Base-by-base conservation (phyloP, 2,888 invertebrate species). In the Melangyna quadrimaculata region DNA sequence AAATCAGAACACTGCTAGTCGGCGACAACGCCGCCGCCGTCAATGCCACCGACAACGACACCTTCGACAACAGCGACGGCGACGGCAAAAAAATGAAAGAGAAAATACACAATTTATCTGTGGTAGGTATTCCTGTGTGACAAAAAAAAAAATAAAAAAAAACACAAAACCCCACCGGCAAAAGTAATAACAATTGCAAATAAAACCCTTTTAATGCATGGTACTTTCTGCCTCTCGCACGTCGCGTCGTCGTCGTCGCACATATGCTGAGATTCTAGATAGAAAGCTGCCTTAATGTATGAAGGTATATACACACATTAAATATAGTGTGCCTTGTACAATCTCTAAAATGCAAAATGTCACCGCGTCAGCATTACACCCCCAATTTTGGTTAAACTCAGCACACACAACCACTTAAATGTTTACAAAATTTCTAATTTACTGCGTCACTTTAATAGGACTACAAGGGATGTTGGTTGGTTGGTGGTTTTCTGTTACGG, bases 361-460 rank as follows among this genome's bases (percentile, higher is more conserved):
- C 81, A 78, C 86, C 81, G 78, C 86, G 86, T 86, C 86, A 86
- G 86, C 86, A 69, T 57, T 51, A 78, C 77, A 81, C 72, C 86
- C 73, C 77, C 70, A 86, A 86, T 86, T 86, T 86, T 70, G 86
- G 86, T 86, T 81, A 78, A 86, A 77, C 81, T 51, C 67, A 43
- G 80, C 80, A 84, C 86, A 77, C 19, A 32, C 17, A 29, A 57
- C 81, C 77, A 81, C 81, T 86, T 78, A 86, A 86, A 78, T 86
- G 84, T 84, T 84, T 80, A 84, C 84, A 84, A 84, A 84, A 86
- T 86, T 86, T 86, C 86, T 86, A 86, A 86, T 86, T 86, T 86
- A 86, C 81, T 78, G 77, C 72, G 86, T 78, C 80, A 74, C 77
- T 86, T 86, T 81, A 86, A 86, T 81, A 65, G 81, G 81, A 65